Percentiles rank a stretch among this genome's conserved stretches.
phyloP scores from a whole-genome alignment of 2,888 invertebrate species.

The Tetragonisca angustula region DNA sequence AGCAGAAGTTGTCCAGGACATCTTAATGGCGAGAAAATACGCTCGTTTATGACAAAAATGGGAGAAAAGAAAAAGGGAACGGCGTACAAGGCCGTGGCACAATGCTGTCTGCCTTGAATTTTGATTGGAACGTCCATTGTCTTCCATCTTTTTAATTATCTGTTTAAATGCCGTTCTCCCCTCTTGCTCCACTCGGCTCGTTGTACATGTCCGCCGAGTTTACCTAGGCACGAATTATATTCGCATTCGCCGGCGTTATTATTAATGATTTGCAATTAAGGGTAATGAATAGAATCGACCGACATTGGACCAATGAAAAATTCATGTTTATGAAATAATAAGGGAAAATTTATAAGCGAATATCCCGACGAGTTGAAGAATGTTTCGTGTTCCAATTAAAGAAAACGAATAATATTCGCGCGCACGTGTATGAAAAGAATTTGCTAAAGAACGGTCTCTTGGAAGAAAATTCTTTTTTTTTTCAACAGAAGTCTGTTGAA shows the following conservation, averaged over 20 bases:
- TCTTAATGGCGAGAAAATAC: slow-evolving; percentile 55
- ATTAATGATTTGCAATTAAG: slow-evolving; percentile 43
- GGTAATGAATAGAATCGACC: slow-evolving; percentile 9
- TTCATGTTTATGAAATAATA: no score
- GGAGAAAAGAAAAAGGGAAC: slow-evolving; percentile 55
- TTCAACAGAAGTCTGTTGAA: no score
- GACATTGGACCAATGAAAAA: not conserved
- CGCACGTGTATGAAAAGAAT: no score
- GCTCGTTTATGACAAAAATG: slow-evolving; percentile 52
- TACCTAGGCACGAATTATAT: slow-evolving; percentile 38
- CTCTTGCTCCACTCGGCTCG: not conserved
- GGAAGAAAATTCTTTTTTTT: not conserved
- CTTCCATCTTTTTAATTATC: slow-evolving; percentile 65
- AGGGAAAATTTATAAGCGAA: no score
- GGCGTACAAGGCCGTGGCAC: slow-evolving; percentile 54
- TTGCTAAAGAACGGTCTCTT: accelerated
- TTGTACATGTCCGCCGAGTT: slow-evolving; percentile 24
- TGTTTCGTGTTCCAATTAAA: not conserved
- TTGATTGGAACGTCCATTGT: slow-evolving; percentile 68
- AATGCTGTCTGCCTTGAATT: slow-evolving; percentile 72
- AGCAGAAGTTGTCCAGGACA: slow-evolving; percentile 25
- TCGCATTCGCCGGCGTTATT: slow-evolving; percentile 9
- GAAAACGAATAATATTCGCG: not conserved
- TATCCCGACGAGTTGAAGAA: no score
- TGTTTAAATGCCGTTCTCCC: slow-evolving; percentile 52